Base-by-base conservation (phyloP, 2,888 invertebrate genomes). In the Tanypteryx hageni region DNA sequence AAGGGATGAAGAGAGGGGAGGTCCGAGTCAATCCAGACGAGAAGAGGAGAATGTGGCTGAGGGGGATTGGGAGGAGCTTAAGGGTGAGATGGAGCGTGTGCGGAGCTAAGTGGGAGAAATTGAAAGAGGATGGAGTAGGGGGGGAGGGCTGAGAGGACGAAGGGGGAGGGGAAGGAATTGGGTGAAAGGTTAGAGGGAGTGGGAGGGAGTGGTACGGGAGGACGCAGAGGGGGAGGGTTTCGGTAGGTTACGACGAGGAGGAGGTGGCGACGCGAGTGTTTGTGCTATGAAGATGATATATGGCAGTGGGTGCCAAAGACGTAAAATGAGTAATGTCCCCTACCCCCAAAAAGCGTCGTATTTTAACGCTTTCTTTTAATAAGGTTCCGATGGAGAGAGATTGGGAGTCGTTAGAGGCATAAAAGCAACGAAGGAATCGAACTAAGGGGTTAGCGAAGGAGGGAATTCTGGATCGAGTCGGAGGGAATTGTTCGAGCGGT, bases 281-380 rank as follows among this genome's bases (percentile, higher is more conserved):
- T 76, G 22, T 76, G 76, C 76, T 76, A 76, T 27, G 27, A 27
- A 5, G 76, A 27, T 76, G 76, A 76, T 76, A 76, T 76, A 76
- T 76, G 76, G 76, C 22, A 27, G 27, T 27, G 76, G 76, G 76
- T 76, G 76, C 22, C 76, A 27, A 76, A 76, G 76, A 76, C 76
- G 76, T 14, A 76, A 76, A 76, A 76, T 76, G 76, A 76, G 76
- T 76, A 27, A 76, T 76, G 76, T 14, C n/a, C 22, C 22, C n/a
- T 76, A 27, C 13, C n/a, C 22, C 18, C 22, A 2, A 4, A 22
- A 22, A 22, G 18, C 68, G 10, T 76, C 76, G 76, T 76, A 76
- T 76, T 76, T 76, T 76, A 76, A 27, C 76, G 76, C 76, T 76
- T 76, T 76, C 76, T 76, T 76, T 76, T 76, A 76, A 76, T 76